Conservation (phyloP, 2,888 invertebrate genomes). For the Buathra laborator region DNA sequence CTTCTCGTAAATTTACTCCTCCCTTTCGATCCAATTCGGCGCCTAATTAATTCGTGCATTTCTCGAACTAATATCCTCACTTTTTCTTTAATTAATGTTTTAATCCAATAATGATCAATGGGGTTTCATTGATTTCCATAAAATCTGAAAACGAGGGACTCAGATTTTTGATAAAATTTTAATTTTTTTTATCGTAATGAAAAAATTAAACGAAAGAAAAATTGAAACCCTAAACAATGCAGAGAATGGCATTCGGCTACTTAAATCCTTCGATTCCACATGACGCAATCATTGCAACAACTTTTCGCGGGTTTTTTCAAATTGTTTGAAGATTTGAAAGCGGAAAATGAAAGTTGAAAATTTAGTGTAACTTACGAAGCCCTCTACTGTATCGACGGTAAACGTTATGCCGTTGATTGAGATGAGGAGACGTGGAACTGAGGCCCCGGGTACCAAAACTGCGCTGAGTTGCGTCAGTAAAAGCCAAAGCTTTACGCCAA, state of each 20-base stretch:
- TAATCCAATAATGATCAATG: too few relatives aligned
- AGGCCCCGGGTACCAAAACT: background rate
- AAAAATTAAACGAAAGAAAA: too few relatives aligned
- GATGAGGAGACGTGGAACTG: background rate
- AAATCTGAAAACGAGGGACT: too few relatives aligned
- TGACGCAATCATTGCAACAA: too few relatives aligned
- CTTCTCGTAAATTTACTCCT: background rate
- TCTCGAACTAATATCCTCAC: background rate
- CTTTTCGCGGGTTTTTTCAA: too few relatives aligned
- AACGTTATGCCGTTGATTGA: background rate
- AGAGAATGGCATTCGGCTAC: too few relatives aligned
- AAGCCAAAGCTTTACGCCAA: background rate
- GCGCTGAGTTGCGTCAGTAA: conserved; percentile 1
- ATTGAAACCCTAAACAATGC: too few relatives aligned
- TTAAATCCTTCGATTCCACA: too few relatives aligned
- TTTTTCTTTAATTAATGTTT: background rate
- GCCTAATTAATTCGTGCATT: background rate
- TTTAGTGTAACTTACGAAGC: background rate
- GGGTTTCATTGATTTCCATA: too few relatives aligned
- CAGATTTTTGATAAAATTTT: too few relatives aligned
- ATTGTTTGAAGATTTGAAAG: background rate
- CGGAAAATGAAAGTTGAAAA: background rate
- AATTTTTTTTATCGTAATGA: too few relatives aligned
- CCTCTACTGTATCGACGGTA: background rate
- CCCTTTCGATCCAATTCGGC: background rate